Evolutionary conservation across 2,113 vertebrate genomes (phyloP), one percentile per base, ranked within the genome.

Genomic region (Otolemur garnettii): DNA sequence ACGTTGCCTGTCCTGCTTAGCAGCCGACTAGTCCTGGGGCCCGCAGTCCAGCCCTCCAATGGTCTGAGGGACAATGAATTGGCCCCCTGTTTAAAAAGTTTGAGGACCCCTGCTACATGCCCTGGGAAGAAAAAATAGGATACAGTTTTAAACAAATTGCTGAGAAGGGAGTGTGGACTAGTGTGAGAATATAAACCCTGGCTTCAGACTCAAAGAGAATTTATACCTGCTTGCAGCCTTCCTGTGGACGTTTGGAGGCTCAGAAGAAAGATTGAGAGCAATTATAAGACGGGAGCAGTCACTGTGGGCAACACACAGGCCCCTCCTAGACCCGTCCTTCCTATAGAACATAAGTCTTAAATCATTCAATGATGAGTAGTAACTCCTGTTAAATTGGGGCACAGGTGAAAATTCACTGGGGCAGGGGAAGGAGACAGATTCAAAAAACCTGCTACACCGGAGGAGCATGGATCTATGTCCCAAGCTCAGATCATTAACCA

Each of bases 391-490:
- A 45, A 12, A 10, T 26, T 26, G 24, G 28, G 33, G 59, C 62
- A 88, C 15, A 88, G n/a, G 26, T 42, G 45, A 81, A 86, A 24
- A 35, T 1, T n/a, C 35, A 2, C 30, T 30, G 24, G n/a, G 3
- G 45, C 18, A 30, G 10, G 26, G 22, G 11, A 80, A 68, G 22
- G 0, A 71, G 83, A 53, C 5, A 60, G 21, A 33, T 17, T 33
- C 10, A 33, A 55, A 79, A 35, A 11, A 35, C 2, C 11, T 33
- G 8, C 24, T 22, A 5, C 26, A 30, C 12, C 50, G 21, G 38
- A 30, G 24, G 24, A 21, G 4, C 0, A 6, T 4, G 38, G 7
- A 21, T 11, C 2, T 9, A 0, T 1, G 2, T 38, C 5, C 7
- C 21, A 30, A 0, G 5, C 4, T 2, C 12, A 8, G 7, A n/a